Percentiles rank a stretch among this genome's conserved stretches.
Evolutionary conservation across 1,140 invertebrate genomes (phyloP).

Genomic region (Orius insidiosus): DNA sequence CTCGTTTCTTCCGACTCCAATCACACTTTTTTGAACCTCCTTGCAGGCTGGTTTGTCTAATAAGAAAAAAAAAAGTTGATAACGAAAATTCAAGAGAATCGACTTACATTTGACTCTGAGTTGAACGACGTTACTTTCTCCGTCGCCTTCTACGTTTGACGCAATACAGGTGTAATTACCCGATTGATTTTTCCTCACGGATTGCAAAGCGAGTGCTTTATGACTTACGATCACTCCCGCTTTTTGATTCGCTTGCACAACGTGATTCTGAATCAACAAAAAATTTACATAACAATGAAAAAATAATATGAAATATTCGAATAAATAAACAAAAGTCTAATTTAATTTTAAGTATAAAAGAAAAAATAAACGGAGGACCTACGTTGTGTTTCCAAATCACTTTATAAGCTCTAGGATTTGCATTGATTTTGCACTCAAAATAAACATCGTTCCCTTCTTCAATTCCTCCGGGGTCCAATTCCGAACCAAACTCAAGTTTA

Average conservation of each 20-base stretch:
- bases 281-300: background rate
- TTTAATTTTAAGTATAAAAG: background rate
- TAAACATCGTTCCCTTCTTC: slow-evolving; percentile 81
- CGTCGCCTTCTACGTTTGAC: slow-evolving; percentile 75
- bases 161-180: slow-evolving; percentile 78
- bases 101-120: slow-evolving; percentile 82
- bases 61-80: too few relatives aligned
- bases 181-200: slow-evolving; percentile 54
- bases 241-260: slow-evolving; percentile 62
- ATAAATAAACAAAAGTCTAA: background rate
- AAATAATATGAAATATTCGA: background rate
- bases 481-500: slow-evolving; percentile 55
- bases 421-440: slow-evolving; percentile 70
- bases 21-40: slow-evolving; percentile 56
- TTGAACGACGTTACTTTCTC: slow-evolving; percentile 57
- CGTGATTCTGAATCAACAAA: slow-evolving; percentile 40
- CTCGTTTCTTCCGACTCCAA: slow-evolving; percentile 70
- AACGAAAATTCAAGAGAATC: too few relatives aligned
- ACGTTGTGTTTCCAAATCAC: slow-evolving; percentile 84
- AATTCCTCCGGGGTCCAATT: slow-evolving; percentile 71
- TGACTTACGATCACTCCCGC: slow-evolving; percentile 67
- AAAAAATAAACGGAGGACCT: slow-evolving; percentile 30
- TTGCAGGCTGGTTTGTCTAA: slow-evolving; percentile 74
- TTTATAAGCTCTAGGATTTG: slow-evolving; percentile 73
- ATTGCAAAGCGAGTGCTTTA: slow-evolving; percentile 53